Base-by-base conservation (phyloP, 2,888 invertebrate genomes). In the Linyphia triangularis region DNA sequence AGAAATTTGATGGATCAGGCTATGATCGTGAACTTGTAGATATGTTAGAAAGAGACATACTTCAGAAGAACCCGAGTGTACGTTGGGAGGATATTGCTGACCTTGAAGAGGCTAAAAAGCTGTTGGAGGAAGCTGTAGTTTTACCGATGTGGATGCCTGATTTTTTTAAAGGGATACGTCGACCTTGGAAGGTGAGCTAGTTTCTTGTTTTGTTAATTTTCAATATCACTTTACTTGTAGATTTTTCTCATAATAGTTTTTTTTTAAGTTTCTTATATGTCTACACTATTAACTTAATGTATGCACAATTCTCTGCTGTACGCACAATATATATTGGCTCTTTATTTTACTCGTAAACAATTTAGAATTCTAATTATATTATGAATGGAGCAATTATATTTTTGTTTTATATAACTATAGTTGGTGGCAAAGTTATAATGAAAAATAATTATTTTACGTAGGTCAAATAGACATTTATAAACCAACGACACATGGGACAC, bases 111-210 rank as follows among this genome's bases (percentile, higher is more conserved):
- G 97, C 97, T 6, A 98, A 98, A 93, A 94, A 97, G 90, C 93
- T 99, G 83, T 93, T 99, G 6, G 98, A 99, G 92, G 99, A 99
- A 93, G 99, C 99, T 33, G 98, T 99, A 9, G 98, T 99, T 57
- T 94, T 99, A 92, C 99, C 99, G 2, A 96, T 99, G 95, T 96
- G 97, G 95, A 98, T 99, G 96, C 99, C 99, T 0, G 98, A 99
- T 92, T 99, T 97, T 94, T 99, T 99, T 93, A 98, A 96, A 94
- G 98, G 97, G 70, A 98, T 99, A 91, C 95, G 98, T 51, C 94
- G 98, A 90, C 98, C 99, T 43, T 99, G 98, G 98, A 98, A 97
- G 93, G 98, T 90, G 69, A 78, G 10, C 24, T 63, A n/a, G n/a
- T 13, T 33, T 33, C 9, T 33, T 33, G 9, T 13, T 78, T 67